phyloP scores from a whole-genome alignment of 2,888 invertebrate genomes.

The Standfussiana lucernea region DNA sequence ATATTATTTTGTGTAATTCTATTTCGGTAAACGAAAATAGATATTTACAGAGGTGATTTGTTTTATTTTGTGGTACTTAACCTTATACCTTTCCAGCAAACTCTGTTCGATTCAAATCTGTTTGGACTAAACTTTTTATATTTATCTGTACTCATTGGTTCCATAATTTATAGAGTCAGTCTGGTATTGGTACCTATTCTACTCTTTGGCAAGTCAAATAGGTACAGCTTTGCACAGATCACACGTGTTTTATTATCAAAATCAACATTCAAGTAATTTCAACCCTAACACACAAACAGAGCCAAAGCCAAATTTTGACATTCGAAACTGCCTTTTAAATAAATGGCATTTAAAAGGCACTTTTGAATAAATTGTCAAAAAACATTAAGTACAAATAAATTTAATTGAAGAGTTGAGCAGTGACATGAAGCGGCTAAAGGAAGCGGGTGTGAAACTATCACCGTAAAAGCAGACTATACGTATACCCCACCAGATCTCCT shows the following conservation, averaged over 20 bases:
- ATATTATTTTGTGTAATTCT: slow-evolving; percentile 68
- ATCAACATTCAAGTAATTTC: too few relatives aligned
- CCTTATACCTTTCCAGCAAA: background rate
- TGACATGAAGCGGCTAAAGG: background rate
- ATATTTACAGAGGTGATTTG: slow-evolving; percentile 53
- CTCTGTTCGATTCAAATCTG: too few relatives aligned
- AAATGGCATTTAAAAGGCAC: background rate
- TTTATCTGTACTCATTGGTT: too few relatives aligned
- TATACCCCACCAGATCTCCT: background rate
- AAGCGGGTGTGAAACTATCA: background rate
- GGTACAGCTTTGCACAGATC: too few relatives aligned
- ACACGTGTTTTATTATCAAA: too few relatives aligned
- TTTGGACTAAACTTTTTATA: too few relatives aligned
- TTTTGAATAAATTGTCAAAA: background rate
- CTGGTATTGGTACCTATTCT: too few relatives aligned
- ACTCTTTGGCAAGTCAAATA: too few relatives aligned
- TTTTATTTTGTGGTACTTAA: slow-evolving; percentile 42
- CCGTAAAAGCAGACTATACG: background rate
- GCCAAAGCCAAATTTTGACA: background rate
- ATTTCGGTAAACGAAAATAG: slow-evolving; percentile 56
- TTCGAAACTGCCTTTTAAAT: too few relatives aligned
- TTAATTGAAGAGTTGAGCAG: background rate
- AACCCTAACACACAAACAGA: background rate
- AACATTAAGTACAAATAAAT: background rate
- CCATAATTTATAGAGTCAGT: too few relatives aligned